These are phyloP conservation scores for Limnephilus lunatus DNA, from an alignment of 2,888 invertebrate genomes.

Conservation along the genomic window DNA sequence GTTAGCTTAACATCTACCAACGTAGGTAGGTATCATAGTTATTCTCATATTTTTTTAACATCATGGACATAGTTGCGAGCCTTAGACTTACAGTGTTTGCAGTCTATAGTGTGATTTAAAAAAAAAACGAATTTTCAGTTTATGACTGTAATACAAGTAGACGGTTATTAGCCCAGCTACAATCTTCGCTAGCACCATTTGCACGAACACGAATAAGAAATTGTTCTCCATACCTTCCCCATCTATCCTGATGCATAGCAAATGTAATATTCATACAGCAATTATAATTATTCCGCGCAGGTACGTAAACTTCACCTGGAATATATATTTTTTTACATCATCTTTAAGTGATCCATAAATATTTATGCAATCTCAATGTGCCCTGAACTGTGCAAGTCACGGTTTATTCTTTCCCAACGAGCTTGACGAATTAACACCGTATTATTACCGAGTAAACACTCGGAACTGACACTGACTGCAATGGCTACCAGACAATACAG, in stretches of 20 bases:
- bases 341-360: conserved; percentile 27
- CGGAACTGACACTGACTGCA: conserved; percentile 10
- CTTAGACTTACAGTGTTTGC: too few species aligned
- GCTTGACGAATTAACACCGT: conserved; percentile 48
- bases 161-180: neutral
- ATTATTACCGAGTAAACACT: conserved; percentile 40
- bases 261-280: conserved; percentile 8
- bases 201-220: neutral
- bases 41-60: too few species aligned
- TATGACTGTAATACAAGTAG: neutral
- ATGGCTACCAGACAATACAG: conserved; percentile 7
- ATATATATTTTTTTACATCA: conserved; percentile 10
- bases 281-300: neutral
- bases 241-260: neutral
- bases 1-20: too few species aligned
- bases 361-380: conserved; percentile 32
- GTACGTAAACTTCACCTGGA: neutral
- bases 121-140: neutral
- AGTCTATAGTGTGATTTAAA: too few species aligned
- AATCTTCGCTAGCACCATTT: neutral
- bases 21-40: too few species aligned
- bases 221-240: neutral
- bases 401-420: conserved; percentile 37
- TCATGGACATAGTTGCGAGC: too few species aligned
- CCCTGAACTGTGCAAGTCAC: conserved; percentile 38